Percentiles rank a stretch among this genome's conserved stretches.
phyloP scores from a whole-genome alignment of 35 echinoderm and acorn worm species.

The Apostichopus californicus region DNA sequence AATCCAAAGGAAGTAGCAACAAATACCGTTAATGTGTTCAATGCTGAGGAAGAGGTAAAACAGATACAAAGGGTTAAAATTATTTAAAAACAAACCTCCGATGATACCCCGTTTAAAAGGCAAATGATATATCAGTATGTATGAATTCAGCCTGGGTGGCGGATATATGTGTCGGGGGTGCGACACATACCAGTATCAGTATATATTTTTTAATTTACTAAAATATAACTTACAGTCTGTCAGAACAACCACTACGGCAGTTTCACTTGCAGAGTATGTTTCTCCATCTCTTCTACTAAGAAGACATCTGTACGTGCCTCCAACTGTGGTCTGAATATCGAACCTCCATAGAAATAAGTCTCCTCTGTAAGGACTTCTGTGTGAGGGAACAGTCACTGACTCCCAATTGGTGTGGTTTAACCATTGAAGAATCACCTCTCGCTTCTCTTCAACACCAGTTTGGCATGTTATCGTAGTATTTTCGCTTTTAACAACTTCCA shows the following conservation, averaged over 20 bases:
- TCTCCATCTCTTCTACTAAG: neutral
- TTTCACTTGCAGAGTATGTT: neutral
- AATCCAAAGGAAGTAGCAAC: too few relatives aligned
- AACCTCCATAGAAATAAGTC: slow-evolving; percentile 3
- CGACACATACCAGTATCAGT: too few relatives aligned
- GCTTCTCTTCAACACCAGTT: neutral
- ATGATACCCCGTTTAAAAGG: too few relatives aligned
- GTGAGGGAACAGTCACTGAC: neutral
- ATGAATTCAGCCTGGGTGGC: too few relatives aligned
- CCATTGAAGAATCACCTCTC: neutral
- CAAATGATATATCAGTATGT: too few relatives aligned
- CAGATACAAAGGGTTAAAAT: too few relatives aligned
- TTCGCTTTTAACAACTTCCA: neutral
- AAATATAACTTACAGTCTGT: neutral
- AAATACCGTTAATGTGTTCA: too few relatives aligned
- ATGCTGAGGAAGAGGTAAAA: too few relatives aligned
- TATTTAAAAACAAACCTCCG: too few relatives aligned
- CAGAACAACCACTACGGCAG: neutral
- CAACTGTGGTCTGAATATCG: neutral
- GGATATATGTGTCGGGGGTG: too few relatives aligned
- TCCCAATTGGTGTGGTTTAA: neutral
- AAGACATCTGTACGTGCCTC: neutral
- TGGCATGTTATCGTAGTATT: neutral
- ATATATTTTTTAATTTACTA: too few relatives aligned
- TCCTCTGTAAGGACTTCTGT: neutral